Conservation (phyloP, 2,797 vertebrate species). For the Bradypus variegatus region DNA sequence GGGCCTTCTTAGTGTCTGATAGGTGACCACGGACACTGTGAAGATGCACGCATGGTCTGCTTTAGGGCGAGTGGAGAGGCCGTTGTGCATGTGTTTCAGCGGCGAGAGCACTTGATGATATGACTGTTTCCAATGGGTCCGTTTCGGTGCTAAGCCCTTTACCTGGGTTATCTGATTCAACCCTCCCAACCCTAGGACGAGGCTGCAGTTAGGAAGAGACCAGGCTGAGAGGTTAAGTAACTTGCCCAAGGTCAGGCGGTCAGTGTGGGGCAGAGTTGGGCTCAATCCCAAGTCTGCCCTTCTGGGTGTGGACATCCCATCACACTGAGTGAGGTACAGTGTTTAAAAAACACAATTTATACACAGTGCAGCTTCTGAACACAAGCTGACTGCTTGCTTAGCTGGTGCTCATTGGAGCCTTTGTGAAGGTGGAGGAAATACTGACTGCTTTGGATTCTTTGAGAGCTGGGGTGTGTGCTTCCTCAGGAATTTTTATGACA, state of each 20-base stretch:
- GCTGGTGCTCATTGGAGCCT: neutral
- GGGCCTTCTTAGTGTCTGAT: too few relatives aligned
- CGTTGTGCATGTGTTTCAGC: rapidly evolving
- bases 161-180: neutral
- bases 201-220: neutral
- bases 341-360: neutral
- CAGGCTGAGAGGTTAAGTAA: neutral
- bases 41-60: neutral
- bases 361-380: neutral
- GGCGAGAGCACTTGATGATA: neutral
- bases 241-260: neutral
- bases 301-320: neutral
- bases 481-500: neutral
- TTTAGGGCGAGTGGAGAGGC: neutral
- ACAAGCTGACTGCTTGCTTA: neutral
- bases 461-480: neutral
- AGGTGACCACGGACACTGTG: neutral
- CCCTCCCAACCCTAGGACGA: neutral
- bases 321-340: neutral
- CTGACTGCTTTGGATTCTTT: neutral
- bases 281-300: neutral
- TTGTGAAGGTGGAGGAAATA: neutral
- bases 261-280: neutral
- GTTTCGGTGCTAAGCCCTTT: neutral
- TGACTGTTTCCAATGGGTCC: neutral